Conservation (phyloP, 2,888 invertebrate genomes). For the Stenodema calcarata region DNA sequence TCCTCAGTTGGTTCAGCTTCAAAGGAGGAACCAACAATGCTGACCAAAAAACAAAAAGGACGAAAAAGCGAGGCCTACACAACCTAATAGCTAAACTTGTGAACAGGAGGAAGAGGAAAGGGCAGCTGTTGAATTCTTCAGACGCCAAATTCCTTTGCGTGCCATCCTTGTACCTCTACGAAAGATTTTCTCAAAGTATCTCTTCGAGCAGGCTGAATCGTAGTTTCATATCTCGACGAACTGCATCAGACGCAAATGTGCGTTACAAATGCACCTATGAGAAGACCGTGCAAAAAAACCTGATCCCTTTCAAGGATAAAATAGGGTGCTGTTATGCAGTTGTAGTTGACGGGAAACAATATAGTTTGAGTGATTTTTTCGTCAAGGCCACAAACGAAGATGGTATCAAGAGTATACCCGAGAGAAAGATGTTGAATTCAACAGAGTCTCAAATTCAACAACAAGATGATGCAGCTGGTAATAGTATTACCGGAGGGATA, state of each 20-base stretch:
- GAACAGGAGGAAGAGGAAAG: neutral
- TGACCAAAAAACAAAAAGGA: neutral
- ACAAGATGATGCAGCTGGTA: neutral
- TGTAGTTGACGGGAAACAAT: neutral
- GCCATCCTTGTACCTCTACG: neutral
- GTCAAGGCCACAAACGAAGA: neutral
- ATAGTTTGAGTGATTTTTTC: neutral
- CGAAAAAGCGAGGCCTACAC: neutral
- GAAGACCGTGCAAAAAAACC: neutral
- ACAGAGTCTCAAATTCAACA: neutral
- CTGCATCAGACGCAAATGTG: neutral
- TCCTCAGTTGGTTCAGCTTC: neutral
- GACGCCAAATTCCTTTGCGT: neutral
- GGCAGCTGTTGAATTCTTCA: neutral
- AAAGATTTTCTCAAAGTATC: neutral
- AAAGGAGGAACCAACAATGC: neutral
- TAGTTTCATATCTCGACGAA: neutral
- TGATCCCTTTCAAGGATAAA: neutral
- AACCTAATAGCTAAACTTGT: neutral
- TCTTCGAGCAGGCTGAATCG: neutral
- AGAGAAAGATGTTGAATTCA: no score
- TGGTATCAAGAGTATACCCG: no score
- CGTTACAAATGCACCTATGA: neutral
- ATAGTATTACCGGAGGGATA: neutral
- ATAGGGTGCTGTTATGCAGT: neutral